Percentiles rank a stretch among this genome's conserved stretches.
Conservation (phyloP, 2,113 vertebrate species). For the Nestor notabilis region DNA sequence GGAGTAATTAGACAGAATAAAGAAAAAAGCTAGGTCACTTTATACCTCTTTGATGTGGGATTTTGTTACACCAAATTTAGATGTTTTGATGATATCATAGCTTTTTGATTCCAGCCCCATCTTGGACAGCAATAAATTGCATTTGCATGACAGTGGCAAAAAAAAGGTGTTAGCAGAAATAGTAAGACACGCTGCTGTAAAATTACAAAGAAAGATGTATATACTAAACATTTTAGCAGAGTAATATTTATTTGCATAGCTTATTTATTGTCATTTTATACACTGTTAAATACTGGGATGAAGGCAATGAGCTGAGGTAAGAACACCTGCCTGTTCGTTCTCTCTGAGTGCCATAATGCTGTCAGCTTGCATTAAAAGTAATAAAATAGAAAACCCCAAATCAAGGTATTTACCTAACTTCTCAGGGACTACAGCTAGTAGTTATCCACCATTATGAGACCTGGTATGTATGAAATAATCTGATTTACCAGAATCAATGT, state of each 20-base stretch:
- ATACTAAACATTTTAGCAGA: constrained; percentile 78
- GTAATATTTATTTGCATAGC: constrained; percentile 80
- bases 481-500: constrained; percentile 75
- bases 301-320: constrained; percentile 58
- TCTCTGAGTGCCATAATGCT: constrained; percentile 33
- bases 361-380: constrained; percentile 62
- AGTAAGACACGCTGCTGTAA: constrained; percentile 57
- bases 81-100: constrained; percentile 11
- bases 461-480: constrained; percentile 77
- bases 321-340: constrained; percentile 44
- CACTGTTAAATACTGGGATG: constrained; percentile 61
- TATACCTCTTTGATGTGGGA: neutral
- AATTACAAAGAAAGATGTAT: constrained; percentile 69
- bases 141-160: constrained; percentile 40
- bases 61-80: constrained; percentile 17
- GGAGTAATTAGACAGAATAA: neutral
- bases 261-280: constrained; percentile 77
- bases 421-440: constrained; percentile 81
- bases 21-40: neutral
- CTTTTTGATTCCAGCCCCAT: constrained; percentile 59
- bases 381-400: constrained; percentile 56
- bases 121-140: constrained; percentile 23
- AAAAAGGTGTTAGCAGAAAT: constrained; percentile 45
- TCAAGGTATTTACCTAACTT: constrained; percentile 74
- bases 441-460: constrained; percentile 68